phyloP scores from a whole-genome alignment of 2,888 invertebrate species.

The Temnothorax unifasciatus region DNA sequence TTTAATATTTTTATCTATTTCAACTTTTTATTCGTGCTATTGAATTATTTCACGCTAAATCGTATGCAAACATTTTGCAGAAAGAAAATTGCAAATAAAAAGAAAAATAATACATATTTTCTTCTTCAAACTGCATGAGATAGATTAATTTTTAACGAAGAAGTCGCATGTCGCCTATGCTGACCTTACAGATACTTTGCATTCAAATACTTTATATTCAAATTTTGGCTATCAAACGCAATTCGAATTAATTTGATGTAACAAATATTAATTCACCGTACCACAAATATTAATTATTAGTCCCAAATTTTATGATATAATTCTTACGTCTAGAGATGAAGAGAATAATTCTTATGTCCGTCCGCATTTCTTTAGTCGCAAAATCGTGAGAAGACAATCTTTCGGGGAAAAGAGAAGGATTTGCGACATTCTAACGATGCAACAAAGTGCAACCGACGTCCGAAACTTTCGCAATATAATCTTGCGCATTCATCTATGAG shows the following conservation, averaged over 20 bases:
- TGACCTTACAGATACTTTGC: not conserved
- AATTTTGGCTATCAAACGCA: not conserved
- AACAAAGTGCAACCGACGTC: constrained; percentile 78
- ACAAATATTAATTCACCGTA: not conserved
- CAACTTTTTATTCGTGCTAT: not conserved
- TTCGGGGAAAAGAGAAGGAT: not conserved
- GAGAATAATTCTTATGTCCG: not conserved
- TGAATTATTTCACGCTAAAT: not conserved
- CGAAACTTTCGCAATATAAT: constrained; percentile 85
- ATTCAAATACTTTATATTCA: not conserved
- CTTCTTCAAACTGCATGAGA: no score
- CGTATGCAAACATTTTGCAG: not conserved
- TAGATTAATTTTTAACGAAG: not conserved
- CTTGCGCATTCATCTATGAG: constrained; percentile 84
- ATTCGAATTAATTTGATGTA: constrained; percentile 9
- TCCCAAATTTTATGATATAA: not conserved
- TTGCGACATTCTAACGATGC: constrained; percentile 46
- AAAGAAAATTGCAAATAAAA: not conserved
- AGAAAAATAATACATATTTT: no score
- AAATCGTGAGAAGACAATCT: not conserved
- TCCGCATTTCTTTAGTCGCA: not conserved
- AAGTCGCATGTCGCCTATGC: not conserved
- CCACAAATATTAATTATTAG: not conserved
- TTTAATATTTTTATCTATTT: not conserved
- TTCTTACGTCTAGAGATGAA: not conserved